phyloP scores from a whole-genome alignment of 2,113 vertebrate genomes.

The Sapajus apella region DNA sequence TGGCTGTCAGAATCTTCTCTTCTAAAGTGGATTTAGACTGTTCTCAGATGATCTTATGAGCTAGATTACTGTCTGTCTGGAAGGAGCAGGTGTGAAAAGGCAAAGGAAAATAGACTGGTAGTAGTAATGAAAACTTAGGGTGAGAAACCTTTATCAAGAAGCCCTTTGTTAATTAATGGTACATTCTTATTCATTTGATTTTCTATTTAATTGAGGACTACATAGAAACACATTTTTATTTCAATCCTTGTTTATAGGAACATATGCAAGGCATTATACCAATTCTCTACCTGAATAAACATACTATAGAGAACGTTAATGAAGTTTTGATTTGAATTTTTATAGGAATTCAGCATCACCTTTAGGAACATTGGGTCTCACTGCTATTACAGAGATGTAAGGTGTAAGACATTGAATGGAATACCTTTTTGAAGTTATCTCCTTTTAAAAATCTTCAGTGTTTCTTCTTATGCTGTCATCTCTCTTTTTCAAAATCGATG shows the following conservation, averaged over 20 bases:
- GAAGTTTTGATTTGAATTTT: neutral
- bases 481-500: neutral
- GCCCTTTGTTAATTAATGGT: neutral
- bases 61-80: neutral
- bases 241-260: neutral
- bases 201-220: neutral
- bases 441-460: neutral
- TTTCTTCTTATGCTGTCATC: neutral
- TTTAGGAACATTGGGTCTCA: neutral
- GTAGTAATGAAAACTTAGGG: neutral
- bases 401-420: neutral
- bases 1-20: neutral
- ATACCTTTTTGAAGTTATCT: neutral
- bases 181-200: neutral
- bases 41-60: slow-evolving; percentile 22
- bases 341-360: neutral
- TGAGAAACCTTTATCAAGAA: neutral
- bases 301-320: neutral
- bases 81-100: neutral
- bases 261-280: neutral
- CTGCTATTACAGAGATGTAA: neutral
- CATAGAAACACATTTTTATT: neutral
- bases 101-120: neutral
- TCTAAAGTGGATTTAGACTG: neutral
- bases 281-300: neutral